Evolutionary conservation across 2,888 invertebrate genomes (phyloP).

Genomic region (Lasius fuliginosus): DNA sequence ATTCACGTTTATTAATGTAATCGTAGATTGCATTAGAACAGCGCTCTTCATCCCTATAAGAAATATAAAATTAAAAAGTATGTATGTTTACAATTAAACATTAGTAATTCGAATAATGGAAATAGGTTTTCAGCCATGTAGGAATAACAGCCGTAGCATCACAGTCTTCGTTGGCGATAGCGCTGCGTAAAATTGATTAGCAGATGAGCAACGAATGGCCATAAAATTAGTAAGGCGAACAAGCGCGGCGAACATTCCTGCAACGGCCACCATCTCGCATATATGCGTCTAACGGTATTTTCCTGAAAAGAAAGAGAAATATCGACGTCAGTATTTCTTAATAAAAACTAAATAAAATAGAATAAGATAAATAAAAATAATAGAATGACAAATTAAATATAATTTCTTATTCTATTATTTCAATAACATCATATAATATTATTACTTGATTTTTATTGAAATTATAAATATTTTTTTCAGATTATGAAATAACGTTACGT

Average conservation of each 20-base stretch:
- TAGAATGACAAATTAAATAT: background rate
- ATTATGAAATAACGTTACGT: constrained; percentile 27
- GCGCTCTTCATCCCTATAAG: background rate
- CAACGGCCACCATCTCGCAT: constrained; percentile 83
- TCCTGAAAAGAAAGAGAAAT: constrained; percentile 70
- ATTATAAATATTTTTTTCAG: background rate
- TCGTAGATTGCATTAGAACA: constrained; percentile 45
- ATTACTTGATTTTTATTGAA: background rate
- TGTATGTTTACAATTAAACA: constrained; percentile 55
- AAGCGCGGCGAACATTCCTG: constrained; percentile 84
- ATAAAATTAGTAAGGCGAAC: constrained; percentile 88
- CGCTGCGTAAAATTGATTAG: constrained; percentile 79
- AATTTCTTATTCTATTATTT: constrained; percentile 3
- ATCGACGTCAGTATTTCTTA: background rate
- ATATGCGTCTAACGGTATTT: constrained; percentile 65
- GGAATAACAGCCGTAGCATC: constrained; percentile 66
- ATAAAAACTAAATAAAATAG: background rate
- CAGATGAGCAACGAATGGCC: constrained; percentile 89
- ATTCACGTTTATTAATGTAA: constrained; percentile 51
- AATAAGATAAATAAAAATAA: constrained; percentile 29
- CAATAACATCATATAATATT: background rate
- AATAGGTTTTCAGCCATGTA: constrained; percentile 46
- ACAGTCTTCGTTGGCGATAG: constrained; percentile 82
- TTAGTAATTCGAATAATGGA: constrained; percentile 52
- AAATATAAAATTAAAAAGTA: constrained; percentile 39